Evolutionary conservation across 2,888 invertebrate species (phyloP).

Genomic region (Campaea margaritaria): DNA sequence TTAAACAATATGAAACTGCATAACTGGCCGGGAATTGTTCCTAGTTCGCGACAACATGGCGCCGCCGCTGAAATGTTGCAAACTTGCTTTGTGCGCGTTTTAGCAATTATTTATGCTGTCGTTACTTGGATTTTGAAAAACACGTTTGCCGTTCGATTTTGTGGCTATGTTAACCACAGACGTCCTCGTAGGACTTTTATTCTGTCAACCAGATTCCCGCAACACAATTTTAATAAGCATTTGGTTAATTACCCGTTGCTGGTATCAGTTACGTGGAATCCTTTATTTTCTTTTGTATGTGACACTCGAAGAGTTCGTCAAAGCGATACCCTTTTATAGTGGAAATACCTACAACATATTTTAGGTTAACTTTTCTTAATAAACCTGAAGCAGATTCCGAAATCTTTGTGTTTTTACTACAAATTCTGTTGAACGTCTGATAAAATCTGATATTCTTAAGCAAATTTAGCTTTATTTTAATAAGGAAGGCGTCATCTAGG

Average conservation of each 20-base stretch:
- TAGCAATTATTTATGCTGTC: conserved; percentile 28
- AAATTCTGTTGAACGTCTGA: conserved; percentile 19
- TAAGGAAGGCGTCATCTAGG: conserved; percentile 36
- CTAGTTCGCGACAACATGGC: conserved; percentile 58
- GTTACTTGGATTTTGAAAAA: conserved; percentile 37
- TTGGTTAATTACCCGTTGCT: no score
- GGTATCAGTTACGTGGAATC: no score
- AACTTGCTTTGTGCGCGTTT: conserved; percentile 56
- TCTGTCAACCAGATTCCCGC: no score
- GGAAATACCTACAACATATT: neutral
- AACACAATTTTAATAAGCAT: no score
- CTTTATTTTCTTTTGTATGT: no score
- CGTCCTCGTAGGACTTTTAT: no score
- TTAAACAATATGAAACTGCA: conserved; percentile 57
- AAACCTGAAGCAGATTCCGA: neutral
- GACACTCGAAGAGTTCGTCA: neutral
- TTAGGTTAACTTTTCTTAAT: neutral
- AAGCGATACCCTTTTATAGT: neutral
- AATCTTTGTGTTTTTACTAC: neutral
- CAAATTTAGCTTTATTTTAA: conserved; percentile 34
- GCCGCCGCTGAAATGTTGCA: conserved; percentile 55
- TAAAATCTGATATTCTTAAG: conserved; percentile 21
- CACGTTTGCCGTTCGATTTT: neutral
- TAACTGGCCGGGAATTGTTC: conserved; percentile 43
- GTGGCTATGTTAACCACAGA: neutral